Conservation (phyloP, 2,888 invertebrate species). For the Lasioglossum morio region DNA sequence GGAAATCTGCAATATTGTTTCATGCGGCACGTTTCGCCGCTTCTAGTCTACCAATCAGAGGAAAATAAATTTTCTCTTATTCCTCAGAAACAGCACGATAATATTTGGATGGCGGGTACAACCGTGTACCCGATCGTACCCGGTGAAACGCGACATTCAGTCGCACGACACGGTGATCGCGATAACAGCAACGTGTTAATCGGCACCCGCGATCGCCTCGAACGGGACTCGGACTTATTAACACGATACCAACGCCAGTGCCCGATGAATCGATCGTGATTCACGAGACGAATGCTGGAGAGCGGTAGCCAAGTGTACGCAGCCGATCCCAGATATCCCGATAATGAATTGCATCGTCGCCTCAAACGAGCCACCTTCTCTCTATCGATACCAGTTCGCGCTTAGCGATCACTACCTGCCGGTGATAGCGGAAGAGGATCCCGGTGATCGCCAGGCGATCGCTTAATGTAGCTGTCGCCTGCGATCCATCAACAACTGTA, state of each 20-base stretch:
- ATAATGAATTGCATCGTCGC: slow-evolving; percentile 74
- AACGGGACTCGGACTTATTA: slow-evolving; percentile 74
- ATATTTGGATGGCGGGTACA: neutral
- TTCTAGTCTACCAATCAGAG: neutral
- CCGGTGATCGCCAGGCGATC: neutral
- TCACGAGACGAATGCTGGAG: slow-evolving; percentile 62
- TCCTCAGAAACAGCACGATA: neutral
- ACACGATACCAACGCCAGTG: slow-evolving; percentile 64
- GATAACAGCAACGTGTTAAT: slow-evolving; percentile 64
- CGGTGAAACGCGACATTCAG: slow-evolving; percentile 22
- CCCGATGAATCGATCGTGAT: slow-evolving; percentile 69
- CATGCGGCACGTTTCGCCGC: too few relatives aligned
- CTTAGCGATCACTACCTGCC: neutral
- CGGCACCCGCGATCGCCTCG: slow-evolving; percentile 60
- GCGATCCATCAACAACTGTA: neutral
- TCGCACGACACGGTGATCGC: slow-evolving; percentile 58
- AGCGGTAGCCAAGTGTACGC: slow-evolving; percentile 47
- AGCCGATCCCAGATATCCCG: slow-evolving; percentile 68
- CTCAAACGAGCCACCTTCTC: slow-evolving; percentile 56
- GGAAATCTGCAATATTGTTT: neutral
- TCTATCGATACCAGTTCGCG: slow-evolving; percentile 11
- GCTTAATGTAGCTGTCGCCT: slow-evolving; percentile 24
- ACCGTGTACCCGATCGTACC: neutral
- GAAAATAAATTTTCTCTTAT: neutral
- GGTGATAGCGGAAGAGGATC: neutral